Base-by-base conservation (phyloP, 2,888 invertebrate species). In the Metopia argyrocephala region DNA sequence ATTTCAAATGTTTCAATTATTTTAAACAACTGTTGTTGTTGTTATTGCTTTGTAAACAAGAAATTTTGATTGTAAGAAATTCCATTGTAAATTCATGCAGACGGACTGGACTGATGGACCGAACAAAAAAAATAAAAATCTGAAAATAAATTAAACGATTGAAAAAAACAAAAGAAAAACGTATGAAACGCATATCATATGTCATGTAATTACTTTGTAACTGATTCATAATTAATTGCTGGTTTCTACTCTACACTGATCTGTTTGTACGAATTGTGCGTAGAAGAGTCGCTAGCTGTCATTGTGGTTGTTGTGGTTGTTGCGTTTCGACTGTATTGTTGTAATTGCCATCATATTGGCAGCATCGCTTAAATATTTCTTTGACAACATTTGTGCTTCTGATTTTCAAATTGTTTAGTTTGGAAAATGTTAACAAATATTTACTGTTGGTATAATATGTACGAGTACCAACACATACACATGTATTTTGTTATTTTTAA, bases 171-270 rank as follows among this genome's bases (percentile, higher is more conserved):
- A 31, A 18, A 31, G 20, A n/a, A 25, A 62, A 54, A 76, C 23
- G 52, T 20, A 69, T 54, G 31, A 59, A 73, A 82, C 76, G 78
- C 83, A 82, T 83, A 83, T 83, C 78, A 79, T 81, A 83, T 84
- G 83, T 84, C 84, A 84, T 83, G 82, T 83, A 83, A 84, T 84
- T 84, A 82, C 81, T 76, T 65, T 73, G 79, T 76, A 78, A 82
- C 76, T 81, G 84, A 83, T 83, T 84, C 84, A 84, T 84, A 84
- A 84, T 84, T 84, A 84, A 83, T 84, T 76, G 80, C 59, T 76
- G 54, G 52, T 65, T 21, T n/a, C n/a, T n/a, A n/a, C n/a, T n/a
- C n/a, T n/a, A n/a, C 3, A 38, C 15, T 38, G 12, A 15, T 31
- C 12, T 3, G 12, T 31, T 31, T 12, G 9, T 12, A 12, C 31